These are phyloP conservation scores for Camelus bactrianus DNA, from an alignment of 2,113 vertebrate genomes.

Conservation along the genomic window DNA sequence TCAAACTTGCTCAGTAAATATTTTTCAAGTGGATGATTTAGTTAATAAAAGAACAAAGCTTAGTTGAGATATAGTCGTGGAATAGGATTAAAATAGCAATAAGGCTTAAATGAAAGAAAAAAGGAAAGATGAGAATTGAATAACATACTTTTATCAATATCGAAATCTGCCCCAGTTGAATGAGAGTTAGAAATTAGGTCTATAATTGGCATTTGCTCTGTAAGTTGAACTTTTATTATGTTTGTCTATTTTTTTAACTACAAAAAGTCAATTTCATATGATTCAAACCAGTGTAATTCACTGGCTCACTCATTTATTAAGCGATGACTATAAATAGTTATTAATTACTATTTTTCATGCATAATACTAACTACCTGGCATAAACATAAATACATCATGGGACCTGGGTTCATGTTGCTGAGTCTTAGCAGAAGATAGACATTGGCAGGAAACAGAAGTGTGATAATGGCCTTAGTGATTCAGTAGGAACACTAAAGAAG, in stretches of 20 bases:
- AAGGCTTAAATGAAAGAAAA: background rate
- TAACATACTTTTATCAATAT: background rate
- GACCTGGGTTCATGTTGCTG: background rate
- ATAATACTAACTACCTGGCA: background rate
- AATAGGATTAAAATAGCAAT: background rate
- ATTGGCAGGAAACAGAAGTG: background rate
- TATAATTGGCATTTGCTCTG: background rate
- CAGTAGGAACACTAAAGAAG: background rate
- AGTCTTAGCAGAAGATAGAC: background rate
- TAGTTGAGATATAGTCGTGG: background rate
- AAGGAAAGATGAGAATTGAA: background rate
- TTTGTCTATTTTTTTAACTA: background rate
- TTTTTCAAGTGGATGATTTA: conserved; percentile 27
- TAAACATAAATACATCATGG: background rate
- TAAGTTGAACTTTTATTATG: background rate
- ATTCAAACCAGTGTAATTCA: conserved; percentile 1
- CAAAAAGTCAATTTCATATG: background rate
- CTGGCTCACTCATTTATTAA: background rate
- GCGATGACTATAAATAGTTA: background rate
- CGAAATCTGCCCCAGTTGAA: background rate
- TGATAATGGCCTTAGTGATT: background rate
- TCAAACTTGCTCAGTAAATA: background rate
- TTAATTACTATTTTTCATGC: background rate
- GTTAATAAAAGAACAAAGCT: conserved; percentile 29
- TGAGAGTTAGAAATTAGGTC: conserved; percentile 23